These are phyloP conservation scores for Murina feae DNA, from an alignment of 2,113 vertebrate species.

Conservation along the genomic window DNA sequence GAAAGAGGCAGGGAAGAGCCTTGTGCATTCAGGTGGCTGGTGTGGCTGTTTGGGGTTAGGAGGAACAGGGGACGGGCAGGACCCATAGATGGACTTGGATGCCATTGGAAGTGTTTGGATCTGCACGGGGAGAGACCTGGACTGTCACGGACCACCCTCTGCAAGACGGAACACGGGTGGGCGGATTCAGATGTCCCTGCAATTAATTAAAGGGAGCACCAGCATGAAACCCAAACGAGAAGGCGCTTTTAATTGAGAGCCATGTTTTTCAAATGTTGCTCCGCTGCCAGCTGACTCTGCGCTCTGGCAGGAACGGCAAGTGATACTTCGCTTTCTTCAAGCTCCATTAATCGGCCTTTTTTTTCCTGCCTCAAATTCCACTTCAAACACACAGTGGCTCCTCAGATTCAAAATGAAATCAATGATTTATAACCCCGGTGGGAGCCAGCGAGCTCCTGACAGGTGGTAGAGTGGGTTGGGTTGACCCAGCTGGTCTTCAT, in stretches of 20 bases:
- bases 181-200: background rate
- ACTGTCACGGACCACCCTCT: accelerated
- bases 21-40: background rate
- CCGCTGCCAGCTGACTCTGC: background rate
- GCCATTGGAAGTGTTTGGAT: background rate
- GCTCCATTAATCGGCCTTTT: conserved; percentile 59
- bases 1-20: accelerated
- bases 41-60: accelerated
- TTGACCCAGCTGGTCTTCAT: background rate
- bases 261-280: background rate
- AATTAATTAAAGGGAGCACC: background rate
- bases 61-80: background rate
- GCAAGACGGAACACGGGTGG: background rate
- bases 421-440: conserved; percentile 43
- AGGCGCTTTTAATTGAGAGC: background rate
- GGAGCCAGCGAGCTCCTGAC: background rate
- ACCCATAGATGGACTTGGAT: accelerated
- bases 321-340: conserved; percentile 46
- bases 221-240: background rate
- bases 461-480: background rate
- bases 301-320: background rate
- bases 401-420: conserved; percentile 35
- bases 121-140: background rate
- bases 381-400: conserved; percentile 40
- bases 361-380: conserved; percentile 54